Percentiles rank a stretch among this genome's conserved stretches.
Conservation (phyloP, 2,888 invertebrate species). For the Meiosimyza platycephala region DNA sequence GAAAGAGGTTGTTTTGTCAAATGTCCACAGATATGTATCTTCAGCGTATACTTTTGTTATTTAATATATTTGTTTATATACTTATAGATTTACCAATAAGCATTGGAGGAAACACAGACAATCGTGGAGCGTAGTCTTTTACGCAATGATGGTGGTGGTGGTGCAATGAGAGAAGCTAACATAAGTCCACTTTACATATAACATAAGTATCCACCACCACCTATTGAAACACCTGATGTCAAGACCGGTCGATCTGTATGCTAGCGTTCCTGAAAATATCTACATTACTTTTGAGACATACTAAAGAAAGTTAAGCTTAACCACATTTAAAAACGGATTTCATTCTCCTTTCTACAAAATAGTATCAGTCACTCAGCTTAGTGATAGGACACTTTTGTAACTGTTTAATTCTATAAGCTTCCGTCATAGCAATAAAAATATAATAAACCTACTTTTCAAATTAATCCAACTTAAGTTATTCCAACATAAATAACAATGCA, state of each 20-base stretch:
- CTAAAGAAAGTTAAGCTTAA: neutral
- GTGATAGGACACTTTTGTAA: no score
- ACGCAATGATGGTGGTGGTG: constrained; percentile 52
- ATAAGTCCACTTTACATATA: constrained; percentile 65
- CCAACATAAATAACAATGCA: constrained; percentile 72
- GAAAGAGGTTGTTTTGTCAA: no score
- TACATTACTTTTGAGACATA: neutral
- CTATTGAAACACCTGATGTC: constrained; percentile 14
- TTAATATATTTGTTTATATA: no score
- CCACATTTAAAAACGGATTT: neutral
- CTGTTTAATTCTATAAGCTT: no score
- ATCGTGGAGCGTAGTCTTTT: constrained; percentile 69
- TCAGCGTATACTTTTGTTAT: no score
- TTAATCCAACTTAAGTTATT: no score
- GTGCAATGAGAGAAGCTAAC: constrained; percentile 53
- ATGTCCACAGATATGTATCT: no score
- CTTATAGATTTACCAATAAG: no score
- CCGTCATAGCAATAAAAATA: no score
- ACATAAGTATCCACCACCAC: constrained; percentile 31
- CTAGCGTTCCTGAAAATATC: neutral
- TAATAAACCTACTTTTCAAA: no score
- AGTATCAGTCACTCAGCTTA: no score
- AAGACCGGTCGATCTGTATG: neutral
- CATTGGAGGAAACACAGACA: constrained; percentile 59
- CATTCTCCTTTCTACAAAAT: no score